phyloP scores from a whole-genome alignment of 2,797 vertebrate species.

The Tapera naevia region DNA sequence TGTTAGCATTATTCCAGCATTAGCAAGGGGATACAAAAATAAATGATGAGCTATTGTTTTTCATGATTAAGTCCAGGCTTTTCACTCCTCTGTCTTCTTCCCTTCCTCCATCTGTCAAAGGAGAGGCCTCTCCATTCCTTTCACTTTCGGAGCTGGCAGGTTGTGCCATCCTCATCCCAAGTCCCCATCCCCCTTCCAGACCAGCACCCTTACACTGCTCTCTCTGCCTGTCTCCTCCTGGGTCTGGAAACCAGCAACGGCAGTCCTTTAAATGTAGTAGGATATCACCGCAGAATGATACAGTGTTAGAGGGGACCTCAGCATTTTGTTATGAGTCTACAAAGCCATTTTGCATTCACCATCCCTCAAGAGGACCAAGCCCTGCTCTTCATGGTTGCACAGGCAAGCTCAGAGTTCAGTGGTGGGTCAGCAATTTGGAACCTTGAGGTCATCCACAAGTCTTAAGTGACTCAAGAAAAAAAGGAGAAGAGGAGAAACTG shows the following conservation, averaged over 20 bases:
- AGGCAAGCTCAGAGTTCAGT: not conserved
- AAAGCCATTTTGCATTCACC: not conserved
- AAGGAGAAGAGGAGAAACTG: not conserved
- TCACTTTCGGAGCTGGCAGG: not conserved
- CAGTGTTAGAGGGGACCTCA: not conserved
- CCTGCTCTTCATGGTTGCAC: not conserved
- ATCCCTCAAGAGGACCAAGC: not conserved
- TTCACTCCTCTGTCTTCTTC: not conserved
- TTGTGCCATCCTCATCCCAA: not conserved
- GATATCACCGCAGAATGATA: not conserved
- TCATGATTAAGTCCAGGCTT: slow-evolving; percentile 53
- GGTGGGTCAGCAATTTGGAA: not conserved
- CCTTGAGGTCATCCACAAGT: not conserved
- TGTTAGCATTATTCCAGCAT: slow-evolving; percentile 63
- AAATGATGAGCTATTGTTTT: slow-evolving; percentile 66
- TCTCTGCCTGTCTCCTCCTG: not conserved
- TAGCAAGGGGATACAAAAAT: slow-evolving; percentile 61
- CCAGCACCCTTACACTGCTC: not conserved
- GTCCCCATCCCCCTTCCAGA: not conserved
- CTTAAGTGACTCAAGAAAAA: not conserved
- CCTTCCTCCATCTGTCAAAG: not conserved
- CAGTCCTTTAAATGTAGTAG: not conserved
- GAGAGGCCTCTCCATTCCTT: not conserved
- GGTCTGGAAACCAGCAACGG: not conserved
- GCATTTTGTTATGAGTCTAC: not conserved